A percentile compares a stretch with the other conserved stretches of the same genome.
Evolutionary conservation across 1,140 invertebrate species (phyloP).

Genomic region (Drosophila pseudoananassae): DNA sequence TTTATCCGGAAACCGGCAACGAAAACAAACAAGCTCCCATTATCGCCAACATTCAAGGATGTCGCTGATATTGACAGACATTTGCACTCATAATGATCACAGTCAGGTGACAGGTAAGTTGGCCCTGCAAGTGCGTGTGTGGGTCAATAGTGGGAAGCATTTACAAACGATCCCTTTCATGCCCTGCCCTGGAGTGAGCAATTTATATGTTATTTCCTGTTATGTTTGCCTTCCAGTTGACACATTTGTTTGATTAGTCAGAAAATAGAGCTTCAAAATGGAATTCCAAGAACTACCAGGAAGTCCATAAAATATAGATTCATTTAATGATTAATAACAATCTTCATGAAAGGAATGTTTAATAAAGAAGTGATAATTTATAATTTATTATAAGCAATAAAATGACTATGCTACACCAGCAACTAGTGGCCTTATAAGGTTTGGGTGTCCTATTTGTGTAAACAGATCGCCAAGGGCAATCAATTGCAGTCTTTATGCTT

Average conservation of each 20-base stretch:
- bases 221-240: conserved; percentile 18
- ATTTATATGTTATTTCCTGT: conserved; percentile 54
- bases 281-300: conserved; percentile 35
- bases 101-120: neutral
- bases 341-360: too few relatives aligned
- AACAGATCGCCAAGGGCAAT: neutral
- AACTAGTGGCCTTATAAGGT: neutral
- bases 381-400: neutral
- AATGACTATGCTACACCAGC: neutral
- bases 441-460: conserved; percentile 2
- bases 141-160: neutral
- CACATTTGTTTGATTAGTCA: conserved; percentile 17
- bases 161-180: conserved; percentile 23
- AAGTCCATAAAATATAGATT: neutral
- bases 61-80: neutral
- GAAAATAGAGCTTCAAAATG: neutral
- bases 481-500: conserved; percentile 21
- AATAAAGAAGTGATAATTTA: too few relatives aligned
- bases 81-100: neutral
- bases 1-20: neutral
- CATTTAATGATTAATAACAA: too few relatives aligned
- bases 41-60: neutral
- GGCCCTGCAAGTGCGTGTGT: conserved; percentile 1
- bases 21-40: neutral
- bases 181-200: conserved; percentile 19